These are phyloP conservation scores for Conus ventricosus DNA, from an alignment of 1,140 invertebrate species.

Conservation along the genomic window DNA sequence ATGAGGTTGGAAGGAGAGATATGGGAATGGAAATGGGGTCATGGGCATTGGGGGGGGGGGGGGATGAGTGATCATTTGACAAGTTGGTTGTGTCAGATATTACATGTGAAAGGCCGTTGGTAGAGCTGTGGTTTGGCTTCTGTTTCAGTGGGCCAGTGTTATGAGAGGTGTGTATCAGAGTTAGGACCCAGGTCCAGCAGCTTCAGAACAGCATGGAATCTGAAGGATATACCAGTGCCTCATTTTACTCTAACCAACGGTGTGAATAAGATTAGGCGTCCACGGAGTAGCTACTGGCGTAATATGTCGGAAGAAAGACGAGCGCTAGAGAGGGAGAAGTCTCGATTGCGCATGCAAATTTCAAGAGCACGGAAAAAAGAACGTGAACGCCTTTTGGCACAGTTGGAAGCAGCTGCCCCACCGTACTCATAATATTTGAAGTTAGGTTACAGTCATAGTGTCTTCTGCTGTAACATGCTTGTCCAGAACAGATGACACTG, in stretches of 20 bases:
- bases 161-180: not conserved
- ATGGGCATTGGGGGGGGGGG: too few relatives aligned
- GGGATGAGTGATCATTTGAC: too few relatives aligned
- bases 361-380: not conserved
- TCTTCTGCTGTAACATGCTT: too few relatives aligned
- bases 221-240: not conserved
- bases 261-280: not conserved
- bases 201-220: not conserved
- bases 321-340: conserved; percentile 15
- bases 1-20: too few relatives aligned
- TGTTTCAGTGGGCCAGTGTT: conserved; percentile 16
- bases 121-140: conserved; percentile 7
- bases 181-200: not conserved
- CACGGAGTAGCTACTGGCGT: not conserved
- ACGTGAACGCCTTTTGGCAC: not conserved
- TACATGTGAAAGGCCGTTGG: not conserved
- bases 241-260: not conserved
- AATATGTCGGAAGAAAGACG: conserved; percentile 9
- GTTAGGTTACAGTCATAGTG: too few relatives aligned
- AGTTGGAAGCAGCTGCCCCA: not conserved
- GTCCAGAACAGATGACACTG: too few relatives aligned
- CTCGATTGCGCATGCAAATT: not conserved
- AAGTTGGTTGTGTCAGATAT: not conserved
- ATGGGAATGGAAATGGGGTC: too few relatives aligned
- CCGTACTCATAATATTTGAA: not conserved